Evolutionary conservation across 2,888 invertebrate species (phyloP), one percentile per base, ranked within the genome.

Genomic region (Falcaria lacertinaria): DNA sequence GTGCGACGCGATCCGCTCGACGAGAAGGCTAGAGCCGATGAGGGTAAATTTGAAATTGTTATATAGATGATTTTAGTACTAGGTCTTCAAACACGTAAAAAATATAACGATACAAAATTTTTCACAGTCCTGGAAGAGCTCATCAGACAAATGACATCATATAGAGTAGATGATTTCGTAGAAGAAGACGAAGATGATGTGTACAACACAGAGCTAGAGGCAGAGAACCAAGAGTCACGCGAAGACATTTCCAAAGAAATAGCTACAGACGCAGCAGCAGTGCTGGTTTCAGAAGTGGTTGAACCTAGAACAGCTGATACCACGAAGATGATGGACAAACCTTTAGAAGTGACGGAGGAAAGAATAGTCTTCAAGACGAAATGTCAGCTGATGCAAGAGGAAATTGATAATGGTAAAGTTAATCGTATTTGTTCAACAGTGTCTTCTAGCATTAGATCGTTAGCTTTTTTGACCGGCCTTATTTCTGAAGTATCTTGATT

Each of bases 51-150:
- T 15, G 7, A 15, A 2, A 0, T 25, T 41, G 6, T 5, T 15
- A 33, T 19, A 14, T 6, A 7, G 19, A 17, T 6, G 7, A 17
- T 11, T 28, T 7, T 15, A n/a, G n/a, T n/a, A n/a, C n/a, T n/a
- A n/a, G n/a, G n/a, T n/a, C n/a, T n/a, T n/a, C n/a, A n/a, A n/a
- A n/a, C n/a, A n/a, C n/a, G n/a, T n/a, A n/a, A n/a, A n/a, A n/a
- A n/a, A n/a, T n/a, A n/a, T n/a, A n/a, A n/a, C n/a, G n/a, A n/a
- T n/a, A n/a, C n/a, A n/a, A n/a, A 7, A 28, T 28, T 11, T 8
- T 28, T 76, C 74, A 15, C 88, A 85, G 91, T 93, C 22, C 84
- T 94, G 69, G 94, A 94, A 83, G 93, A 94, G 64, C 80, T 94
- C 0, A 93, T 94, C 57, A 83, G 92, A 68, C 93, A 94, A 76